A percentile compares a stretch with the other conserved stretches of the same genome.
Conservation (phyloP, 1,140 invertebrate species). For the Idris sp. region DNA sequence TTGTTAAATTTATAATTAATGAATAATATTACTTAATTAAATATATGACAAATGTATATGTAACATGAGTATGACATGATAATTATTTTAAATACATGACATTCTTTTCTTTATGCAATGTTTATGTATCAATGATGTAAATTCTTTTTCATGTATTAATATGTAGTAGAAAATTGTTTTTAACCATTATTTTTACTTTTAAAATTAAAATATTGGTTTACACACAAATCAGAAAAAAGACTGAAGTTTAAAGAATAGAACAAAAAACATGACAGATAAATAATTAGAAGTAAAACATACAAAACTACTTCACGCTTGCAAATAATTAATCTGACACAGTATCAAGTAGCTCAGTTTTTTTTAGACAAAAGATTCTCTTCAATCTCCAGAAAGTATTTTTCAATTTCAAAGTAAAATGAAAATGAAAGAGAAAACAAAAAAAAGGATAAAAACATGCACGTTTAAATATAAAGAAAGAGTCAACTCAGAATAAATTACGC, state of each 20-base stretch:
- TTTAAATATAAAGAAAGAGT: conserved; percentile 44
- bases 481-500: conserved; percentile 72
- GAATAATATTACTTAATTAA: too few species aligned
- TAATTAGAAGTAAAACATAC: conserved; percentile 16
- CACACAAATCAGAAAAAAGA: conserved; percentile 34
- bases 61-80: too few species aligned
- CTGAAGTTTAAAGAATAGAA: conserved; percentile 30
- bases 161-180: too few species aligned
- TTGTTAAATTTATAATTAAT: too few species aligned
- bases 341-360: conserved; percentile 11
- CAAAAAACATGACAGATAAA: conserved; percentile 28
- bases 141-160: too few species aligned
- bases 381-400: conserved; percentile 1
- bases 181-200: too few species aligned
- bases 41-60: too few species aligned
- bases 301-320: conserved; percentile 35
- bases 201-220: too few species aligned
- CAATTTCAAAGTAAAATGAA: neutral
- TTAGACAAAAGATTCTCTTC: conserved; percentile 19
- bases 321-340: too few species aligned
- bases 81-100: too few species aligned
- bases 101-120: too few species aligned
- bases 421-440: conserved; percentile 13
- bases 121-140: too few species aligned
- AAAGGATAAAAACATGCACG: conserved; percentile 55